Conservation (phyloP, 1,140 invertebrate genomes). For the Ylistrum balloti region DNA sequence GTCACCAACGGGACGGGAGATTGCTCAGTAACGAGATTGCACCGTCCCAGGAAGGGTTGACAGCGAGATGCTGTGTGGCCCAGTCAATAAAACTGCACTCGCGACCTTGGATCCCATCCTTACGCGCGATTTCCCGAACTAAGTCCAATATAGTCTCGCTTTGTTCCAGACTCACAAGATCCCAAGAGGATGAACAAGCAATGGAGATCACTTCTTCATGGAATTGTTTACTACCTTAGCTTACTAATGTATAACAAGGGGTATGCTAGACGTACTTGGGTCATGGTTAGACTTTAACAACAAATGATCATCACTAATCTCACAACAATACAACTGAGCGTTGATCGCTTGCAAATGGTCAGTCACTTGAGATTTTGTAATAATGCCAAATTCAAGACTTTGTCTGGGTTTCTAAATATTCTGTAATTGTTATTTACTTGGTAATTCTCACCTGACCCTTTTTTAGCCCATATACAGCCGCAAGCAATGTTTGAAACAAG, state of each 20-base stretch:
- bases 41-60: constrained; percentile 8
- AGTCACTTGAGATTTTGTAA: neutral
- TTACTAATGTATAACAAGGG: no score
- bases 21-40: neutral
- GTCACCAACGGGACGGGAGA: neutral
- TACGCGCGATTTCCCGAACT: no score
- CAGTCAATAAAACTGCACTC: neutral
- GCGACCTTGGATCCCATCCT: constrained; percentile 11
- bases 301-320: neutral
- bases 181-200: no score
- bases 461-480: no score
- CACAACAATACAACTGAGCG: neutral
- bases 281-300: neutral
- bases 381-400: neutral
- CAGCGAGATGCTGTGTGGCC: neutral
- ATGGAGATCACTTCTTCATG: no score
- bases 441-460: no score
- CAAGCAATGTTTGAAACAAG: no score
- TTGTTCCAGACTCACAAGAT: no score
- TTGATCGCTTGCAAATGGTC: neutral
- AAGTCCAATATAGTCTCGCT: no score
- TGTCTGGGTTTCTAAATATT: no score
- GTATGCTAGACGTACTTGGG: neutral
- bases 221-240: no score
- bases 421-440: no score